Conservation (phyloP, 2,797 vertebrate genomes). For the Sciurus vulgaris region DNA sequence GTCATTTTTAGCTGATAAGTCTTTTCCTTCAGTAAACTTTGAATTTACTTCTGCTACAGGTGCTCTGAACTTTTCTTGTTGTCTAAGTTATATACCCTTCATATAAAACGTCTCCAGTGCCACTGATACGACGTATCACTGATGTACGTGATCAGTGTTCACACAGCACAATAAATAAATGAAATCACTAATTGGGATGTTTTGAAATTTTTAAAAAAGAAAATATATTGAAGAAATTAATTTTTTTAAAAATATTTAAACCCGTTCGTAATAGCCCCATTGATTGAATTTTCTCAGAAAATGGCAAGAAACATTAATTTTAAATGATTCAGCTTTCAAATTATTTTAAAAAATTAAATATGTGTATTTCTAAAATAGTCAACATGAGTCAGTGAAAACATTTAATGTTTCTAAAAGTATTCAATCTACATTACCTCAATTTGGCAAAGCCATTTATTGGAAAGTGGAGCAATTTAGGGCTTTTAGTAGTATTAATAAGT, state of each 20-base stretch:
- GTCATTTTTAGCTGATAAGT: background rate
- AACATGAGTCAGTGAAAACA: constrained; percentile 50
- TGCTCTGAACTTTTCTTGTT: background rate
- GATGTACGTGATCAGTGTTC: background rate
- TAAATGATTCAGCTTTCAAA: constrained; percentile 50
- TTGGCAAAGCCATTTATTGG: constrained; percentile 53
- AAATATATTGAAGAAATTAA: background rate
- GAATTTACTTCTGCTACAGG: background rate
- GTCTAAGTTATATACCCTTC: background rate
- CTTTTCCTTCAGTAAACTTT: background rate
- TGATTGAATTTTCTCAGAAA: background rate
- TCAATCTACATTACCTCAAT: background rate
- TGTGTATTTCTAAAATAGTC: constrained; percentile 35
- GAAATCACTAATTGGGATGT: background rate
- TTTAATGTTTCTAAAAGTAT: constrained; percentile 58
- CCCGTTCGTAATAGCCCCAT: background rate
- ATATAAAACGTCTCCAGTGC: background rate
- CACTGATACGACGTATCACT: background rate
- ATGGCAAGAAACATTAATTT: constrained; percentile 46
- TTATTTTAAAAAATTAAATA: constrained; percentile 65
- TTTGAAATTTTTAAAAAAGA: background rate
- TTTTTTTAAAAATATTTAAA: constrained; percentile 8
- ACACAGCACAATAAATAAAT: background rate
- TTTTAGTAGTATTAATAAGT: constrained; percentile 45
- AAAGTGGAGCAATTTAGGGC: constrained; percentile 30